A percentile compares a stretch with the other conserved stretches of the same genome.
These are phyloP conservation scores for Drosophila bocki DNA, from an alignment of 1,140 invertebrate genomes.

Conservation along the genomic window DNA sequence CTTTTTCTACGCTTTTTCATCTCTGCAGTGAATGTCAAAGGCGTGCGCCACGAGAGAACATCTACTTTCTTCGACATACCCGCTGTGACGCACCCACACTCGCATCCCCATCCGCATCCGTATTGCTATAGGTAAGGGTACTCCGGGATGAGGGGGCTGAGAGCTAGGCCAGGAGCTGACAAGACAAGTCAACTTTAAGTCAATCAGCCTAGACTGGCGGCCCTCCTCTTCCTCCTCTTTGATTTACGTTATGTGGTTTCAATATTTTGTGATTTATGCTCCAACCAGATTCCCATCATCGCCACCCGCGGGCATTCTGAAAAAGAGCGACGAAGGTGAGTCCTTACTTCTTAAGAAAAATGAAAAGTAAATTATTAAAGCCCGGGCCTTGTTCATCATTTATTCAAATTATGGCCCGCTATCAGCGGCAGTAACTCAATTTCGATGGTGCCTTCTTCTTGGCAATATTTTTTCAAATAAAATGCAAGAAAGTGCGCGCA, in stretches of 20 bases:
- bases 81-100: slow-evolving; percentile 84
- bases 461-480: slow-evolving; percentile 45
- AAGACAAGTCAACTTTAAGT: slow-evolving; percentile 77
- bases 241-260: slow-evolving; percentile 27
- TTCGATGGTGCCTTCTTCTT: slow-evolving; percentile 31
- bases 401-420: slow-evolving; percentile 72
- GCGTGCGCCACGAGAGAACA: slow-evolving; percentile 84
- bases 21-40: slow-evolving; percentile 82
- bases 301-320: slow-evolving; percentile 81
- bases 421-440: slow-evolving; percentile 73
- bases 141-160: neutral
- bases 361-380: slow-evolving; percentile 72
- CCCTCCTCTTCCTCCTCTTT: neutral
- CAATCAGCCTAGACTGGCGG: slow-evolving; percentile 47
- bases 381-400: slow-evolving; percentile 61
- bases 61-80: slow-evolving; percentile 85
- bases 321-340: slow-evolving; percentile 85
- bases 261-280: slow-evolving; percentile 61
- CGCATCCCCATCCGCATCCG: slow-evolving; percentile 68
- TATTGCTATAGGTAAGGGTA: slow-evolving; percentile 78
- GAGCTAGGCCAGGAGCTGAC: slow-evolving; percentile 24
- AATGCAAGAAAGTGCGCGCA: slow-evolving; percentile 71
- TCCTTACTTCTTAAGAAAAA: slow-evolving; percentile 21
- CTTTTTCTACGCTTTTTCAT: slow-evolving; percentile 26
- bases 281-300: slow-evolving; percentile 79